A percentile compares a stretch with the other conserved stretches of the same genome.
These are phyloP conservation scores for Onthophagus sagittarius DNA, from an alignment of 2,888 invertebrate species.

Conservation along the genomic window DNA sequence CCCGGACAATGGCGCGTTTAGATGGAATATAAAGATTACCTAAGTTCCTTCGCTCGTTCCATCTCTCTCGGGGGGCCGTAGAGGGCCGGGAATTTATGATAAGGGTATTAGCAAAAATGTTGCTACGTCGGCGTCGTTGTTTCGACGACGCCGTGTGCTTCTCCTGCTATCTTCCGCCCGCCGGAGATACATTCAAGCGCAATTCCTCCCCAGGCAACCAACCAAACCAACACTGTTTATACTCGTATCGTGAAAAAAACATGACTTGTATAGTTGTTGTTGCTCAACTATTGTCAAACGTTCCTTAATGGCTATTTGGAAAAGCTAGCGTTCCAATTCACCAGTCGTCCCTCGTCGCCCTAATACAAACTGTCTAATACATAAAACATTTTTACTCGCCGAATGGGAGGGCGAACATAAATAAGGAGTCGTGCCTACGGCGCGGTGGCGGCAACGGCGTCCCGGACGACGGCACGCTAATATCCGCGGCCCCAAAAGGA, in stretches of 20 bases:
- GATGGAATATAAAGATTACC: not conserved
- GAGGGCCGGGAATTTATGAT: not conserved
- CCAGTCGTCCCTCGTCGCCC: not conserved
- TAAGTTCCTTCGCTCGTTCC: not conserved
- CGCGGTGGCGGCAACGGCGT: not conserved
- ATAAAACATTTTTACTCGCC: conserved; percentile 4
- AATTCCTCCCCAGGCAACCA: not conserved
- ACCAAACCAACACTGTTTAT: not conserved
- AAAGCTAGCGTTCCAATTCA: not conserved
- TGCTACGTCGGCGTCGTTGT: not conserved
- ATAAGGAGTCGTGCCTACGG: conserved; percentile 2
- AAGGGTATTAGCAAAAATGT: not conserved
- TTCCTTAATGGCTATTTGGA: not conserved
- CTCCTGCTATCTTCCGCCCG: not conserved
- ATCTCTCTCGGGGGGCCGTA: not conserved
- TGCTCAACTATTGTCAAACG: not conserved
- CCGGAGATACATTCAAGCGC: not conserved
- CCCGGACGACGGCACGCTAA: conserved; percentile 4
- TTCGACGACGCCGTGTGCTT: not conserved
- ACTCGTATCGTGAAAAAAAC: not conserved
- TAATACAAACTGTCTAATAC: conserved; percentile 13
- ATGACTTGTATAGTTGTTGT: not conserved
- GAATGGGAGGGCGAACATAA: not conserved
- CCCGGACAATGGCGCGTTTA: not conserved
- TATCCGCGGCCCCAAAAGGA: conserved; percentile 9